A percentile compares a stretch with the other conserved stretches of the same genome.
These are phyloP conservation scores for Drosophila rufa DNA, from an alignment of 1,140 invertebrate genomes.

Conservation along the genomic window DNA sequence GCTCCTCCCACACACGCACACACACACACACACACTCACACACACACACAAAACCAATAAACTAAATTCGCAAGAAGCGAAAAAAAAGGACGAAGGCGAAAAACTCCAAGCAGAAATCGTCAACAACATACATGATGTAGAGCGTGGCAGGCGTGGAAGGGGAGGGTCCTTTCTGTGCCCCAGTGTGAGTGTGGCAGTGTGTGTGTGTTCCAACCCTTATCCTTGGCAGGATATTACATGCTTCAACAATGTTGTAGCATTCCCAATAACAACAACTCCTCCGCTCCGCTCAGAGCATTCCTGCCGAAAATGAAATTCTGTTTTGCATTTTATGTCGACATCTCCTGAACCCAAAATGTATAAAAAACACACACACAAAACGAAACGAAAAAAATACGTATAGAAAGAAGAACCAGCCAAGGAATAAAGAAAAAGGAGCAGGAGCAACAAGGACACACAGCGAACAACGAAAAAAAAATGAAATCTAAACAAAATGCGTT, in stretches of 20 bases:
- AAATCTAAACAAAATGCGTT: slow-evolving; percentile 84
- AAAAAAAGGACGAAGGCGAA: slow-evolving; percentile 26
- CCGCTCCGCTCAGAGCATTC: slow-evolving; percentile 63
- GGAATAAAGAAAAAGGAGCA: slow-evolving; percentile 48
- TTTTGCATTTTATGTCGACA: slow-evolving; percentile 84
- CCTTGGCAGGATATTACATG: slow-evolving; percentile 83
- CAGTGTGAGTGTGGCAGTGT: slow-evolving; percentile 32
- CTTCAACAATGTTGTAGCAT: slow-evolving; percentile 84
- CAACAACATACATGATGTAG: slow-evolving; percentile 69
- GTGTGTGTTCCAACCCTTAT: slow-evolving; percentile 79
- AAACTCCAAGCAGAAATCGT: slow-evolving; percentile 77
- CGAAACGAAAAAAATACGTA: slow-evolving; percentile 25
- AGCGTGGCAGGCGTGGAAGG: slow-evolving; percentile 25
- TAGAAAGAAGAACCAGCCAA: slow-evolving; percentile 39
- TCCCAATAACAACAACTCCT: slow-evolving; percentile 74
- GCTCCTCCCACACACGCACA: slow-evolving; percentile 57
- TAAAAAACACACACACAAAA: slow-evolving; percentile 42
- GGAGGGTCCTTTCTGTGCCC: slow-evolving; percentile 35
- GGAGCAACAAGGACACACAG: slow-evolving; percentile 47
- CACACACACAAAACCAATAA: slow-evolving; percentile 75
- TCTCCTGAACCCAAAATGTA: slow-evolving; percentile 76
- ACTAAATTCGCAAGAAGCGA: slow-evolving; percentile 78
- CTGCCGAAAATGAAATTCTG: slow-evolving; percentile 84
- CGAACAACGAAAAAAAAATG: slow-evolving; percentile 58
- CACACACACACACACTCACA: slow-evolving; percentile 10